Evolutionary conservation across 2,113 vertebrate species (phyloP).

Genomic region (Sminthopsis crassicaudata): DNA sequence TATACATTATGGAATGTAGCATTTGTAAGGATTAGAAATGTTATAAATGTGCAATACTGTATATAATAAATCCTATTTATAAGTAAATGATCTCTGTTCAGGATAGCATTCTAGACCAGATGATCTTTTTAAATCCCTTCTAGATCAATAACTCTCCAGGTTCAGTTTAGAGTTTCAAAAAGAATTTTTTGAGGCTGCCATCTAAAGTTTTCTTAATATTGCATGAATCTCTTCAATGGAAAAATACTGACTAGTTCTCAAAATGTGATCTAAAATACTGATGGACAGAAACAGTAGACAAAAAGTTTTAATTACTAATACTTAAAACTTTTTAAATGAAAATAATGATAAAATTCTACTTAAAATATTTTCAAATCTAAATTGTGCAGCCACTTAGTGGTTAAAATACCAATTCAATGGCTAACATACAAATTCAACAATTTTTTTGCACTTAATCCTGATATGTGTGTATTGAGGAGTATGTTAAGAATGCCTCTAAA

Average conservation of each 20-base stretch:
- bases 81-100: neutral
- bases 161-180: neutral
- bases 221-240: neutral
- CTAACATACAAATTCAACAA: neutral
- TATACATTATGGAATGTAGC: neutral
- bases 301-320: too few species aligned
- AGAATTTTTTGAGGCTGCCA: constrained; percentile 61
- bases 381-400: neutral
- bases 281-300: neutral
- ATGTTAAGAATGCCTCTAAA: neutral
- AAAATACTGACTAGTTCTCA: neutral
- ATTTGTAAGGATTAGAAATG: neutral
- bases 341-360: neutral
- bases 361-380: neutral
- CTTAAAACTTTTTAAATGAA: too few species aligned
- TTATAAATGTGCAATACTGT: neutral
- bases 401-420: neutral
- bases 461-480: neutral
- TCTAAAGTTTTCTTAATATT: neutral
- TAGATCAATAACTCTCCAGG: neutral
- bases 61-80: neutral
- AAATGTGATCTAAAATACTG: neutral
- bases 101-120: neutral
- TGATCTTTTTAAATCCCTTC: neutral
- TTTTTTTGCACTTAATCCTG: neutral